Conservation (phyloP, 2,797 vertebrate species). For the Chaetophractus vellerosus region DNA sequence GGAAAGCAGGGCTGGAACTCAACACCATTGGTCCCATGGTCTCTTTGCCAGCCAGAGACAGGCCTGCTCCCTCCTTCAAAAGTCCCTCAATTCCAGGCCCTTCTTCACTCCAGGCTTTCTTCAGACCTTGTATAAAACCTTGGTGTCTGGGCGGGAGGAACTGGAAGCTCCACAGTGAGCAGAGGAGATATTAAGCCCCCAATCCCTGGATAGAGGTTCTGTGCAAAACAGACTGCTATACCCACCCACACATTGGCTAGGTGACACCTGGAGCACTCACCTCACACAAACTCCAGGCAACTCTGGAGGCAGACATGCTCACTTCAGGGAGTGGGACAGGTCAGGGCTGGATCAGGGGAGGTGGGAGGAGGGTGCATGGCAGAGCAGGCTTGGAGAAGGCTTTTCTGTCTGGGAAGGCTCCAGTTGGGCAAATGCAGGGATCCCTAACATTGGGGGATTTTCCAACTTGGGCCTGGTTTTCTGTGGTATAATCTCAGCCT, state of each 20-base stretch:
- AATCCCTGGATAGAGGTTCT: not conserved
- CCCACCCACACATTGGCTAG: not conserved
- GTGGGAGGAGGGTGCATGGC: not conserved
- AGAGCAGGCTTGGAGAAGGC: not conserved
- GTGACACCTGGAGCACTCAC: conserved; percentile 46
- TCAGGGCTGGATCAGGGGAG: conserved; percentile 69
- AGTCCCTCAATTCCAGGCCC: not conserved
- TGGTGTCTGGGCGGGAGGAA: conserved; percentile 20
- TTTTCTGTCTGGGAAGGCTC: conserved; percentile 67
- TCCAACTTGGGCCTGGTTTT: conserved; percentile 28
- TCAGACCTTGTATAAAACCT: conserved; percentile 7
- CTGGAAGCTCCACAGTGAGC: not conserved
- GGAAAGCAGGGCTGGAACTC: conserved; percentile 75
- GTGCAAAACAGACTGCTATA: conserved; percentile 47
- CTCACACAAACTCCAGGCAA: conserved; percentile 41
- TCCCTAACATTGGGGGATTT: conserved; percentile 47
- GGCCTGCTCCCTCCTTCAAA: not conserved
- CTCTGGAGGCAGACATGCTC: conserved; percentile 60
- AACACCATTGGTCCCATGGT: conserved; percentile 75
- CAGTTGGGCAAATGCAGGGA: conserved; percentile 36
- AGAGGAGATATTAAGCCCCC: not conserved
- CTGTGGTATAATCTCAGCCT: conserved; percentile 18
- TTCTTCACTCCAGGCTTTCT: not conserved
- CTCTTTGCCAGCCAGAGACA: conserved; percentile 55
- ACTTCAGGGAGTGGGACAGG: conserved; percentile 74